These are phyloP conservation scores for Caenorhabditis elegans DNA, from an alignment of 1,140 invertebrate genomes.

Conservation along the genomic window DNA sequence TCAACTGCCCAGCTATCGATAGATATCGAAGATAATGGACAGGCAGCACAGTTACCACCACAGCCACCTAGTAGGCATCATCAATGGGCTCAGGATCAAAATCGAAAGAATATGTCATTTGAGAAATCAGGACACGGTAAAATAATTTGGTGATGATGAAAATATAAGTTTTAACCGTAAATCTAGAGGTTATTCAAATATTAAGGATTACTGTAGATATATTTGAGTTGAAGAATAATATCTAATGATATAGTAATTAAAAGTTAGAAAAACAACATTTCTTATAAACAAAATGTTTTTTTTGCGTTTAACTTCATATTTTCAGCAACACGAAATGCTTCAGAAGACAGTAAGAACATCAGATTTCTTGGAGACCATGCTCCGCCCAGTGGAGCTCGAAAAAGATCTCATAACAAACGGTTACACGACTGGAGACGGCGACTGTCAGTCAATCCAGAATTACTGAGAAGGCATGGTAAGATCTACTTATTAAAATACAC, in stretches of 20 bases:
- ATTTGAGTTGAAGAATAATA: too few species aligned
- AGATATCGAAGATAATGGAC: not conserved
- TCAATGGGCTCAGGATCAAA: constrained; percentile 9
- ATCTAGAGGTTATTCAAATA: too few species aligned
- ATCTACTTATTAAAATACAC: not conserved
- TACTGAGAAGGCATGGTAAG: not conserved
- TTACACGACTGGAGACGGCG: not conserved
- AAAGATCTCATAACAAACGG: not conserved
- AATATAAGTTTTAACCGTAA: too few species aligned
- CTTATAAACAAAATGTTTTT: not conserved
- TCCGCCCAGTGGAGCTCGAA: not conserved
- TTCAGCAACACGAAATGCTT: not conserved
- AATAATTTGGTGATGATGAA: not conserved
- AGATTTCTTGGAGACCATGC: not conserved
- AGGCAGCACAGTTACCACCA: too few species aligned
- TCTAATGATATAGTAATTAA: too few species aligned
- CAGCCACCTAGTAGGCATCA: not conserved
- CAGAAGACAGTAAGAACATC: not conserved
- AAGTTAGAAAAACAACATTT: too few species aligned
- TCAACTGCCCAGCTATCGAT: not conserved
- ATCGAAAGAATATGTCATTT: not conserved
- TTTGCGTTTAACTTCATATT: too few species aligned
- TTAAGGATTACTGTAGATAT: too few species aligned
- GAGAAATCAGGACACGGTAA: not conserved
- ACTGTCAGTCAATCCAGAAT: not conserved